A percentile compares a stretch with the other conserved stretches of the same genome.
Evolutionary conservation across 2,113 vertebrate genomes (phyloP).

Genomic region (Lucifuga dentata): DNA sequence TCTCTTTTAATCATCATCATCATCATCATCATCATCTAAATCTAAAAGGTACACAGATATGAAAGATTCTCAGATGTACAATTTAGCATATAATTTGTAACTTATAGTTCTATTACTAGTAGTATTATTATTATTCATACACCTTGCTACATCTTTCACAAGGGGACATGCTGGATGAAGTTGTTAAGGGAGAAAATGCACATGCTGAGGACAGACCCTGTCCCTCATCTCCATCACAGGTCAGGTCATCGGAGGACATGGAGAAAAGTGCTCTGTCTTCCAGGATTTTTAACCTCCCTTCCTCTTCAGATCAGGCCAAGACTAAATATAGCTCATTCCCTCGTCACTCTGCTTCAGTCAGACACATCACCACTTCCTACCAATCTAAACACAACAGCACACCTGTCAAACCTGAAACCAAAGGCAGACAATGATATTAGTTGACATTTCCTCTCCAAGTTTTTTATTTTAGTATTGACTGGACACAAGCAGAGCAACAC

Average conservation of each 20-base stretch:
- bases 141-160: not conserved
- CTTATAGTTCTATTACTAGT: too few relatives aligned
- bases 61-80: too few relatives aligned
- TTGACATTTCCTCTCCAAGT: not conserved
- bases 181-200: not conserved
- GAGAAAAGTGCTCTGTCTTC: conserved; percentile 27
- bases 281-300: conserved; percentile 33
- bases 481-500: too few relatives aligned
- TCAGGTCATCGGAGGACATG: conserved; percentile 31
- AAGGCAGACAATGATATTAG: conserved; percentile 16
- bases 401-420: conserved; percentile 11
- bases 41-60: too few relatives aligned
- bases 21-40: too few relatives aligned
- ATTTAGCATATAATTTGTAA: too few relatives aligned
- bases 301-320: conserved; percentile 24
- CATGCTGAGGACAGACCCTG: conserved; percentile 44
- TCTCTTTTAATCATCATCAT: too few relatives aligned
- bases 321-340: conserved; percentile 66
- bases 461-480: too few relatives aligned
- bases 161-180: conserved; percentile 20
- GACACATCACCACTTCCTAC: conserved; percentile 42
- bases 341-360: conserved; percentile 48
- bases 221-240: conserved; percentile 38
- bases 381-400: conserved; percentile 23
- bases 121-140: too few relatives aligned